Evolutionary conservation across 37 sponge, comb jelly and placozoan species (phyloP).

Genomic region (Chondrosia reniformis): DNA sequence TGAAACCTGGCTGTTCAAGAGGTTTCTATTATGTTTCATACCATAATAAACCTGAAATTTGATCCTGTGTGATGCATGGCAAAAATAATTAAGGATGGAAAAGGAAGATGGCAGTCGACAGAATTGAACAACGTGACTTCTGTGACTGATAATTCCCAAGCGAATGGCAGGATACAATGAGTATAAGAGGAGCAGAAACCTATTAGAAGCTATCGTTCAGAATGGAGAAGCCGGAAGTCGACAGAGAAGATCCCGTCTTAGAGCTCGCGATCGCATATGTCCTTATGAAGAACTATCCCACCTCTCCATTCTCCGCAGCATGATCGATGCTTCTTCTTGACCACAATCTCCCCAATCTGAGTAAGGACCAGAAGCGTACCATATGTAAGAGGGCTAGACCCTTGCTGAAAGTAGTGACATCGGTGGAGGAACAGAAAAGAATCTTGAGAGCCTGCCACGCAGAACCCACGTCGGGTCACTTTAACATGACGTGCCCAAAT

Average conservation of each 20-base stretch:
- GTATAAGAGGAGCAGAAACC: slow-evolving; percentile 19
- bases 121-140: too few species aligned
- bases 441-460: slow-evolving; percentile 32
- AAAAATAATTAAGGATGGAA: too few species aligned
- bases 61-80: too few species aligned
- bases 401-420: slow-evolving; percentile 24
- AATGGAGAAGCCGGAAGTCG: slow-evolving; percentile 19
- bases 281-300: slow-evolving; percentile 13
- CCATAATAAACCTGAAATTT: too few species aligned
- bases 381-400: slow-evolving; percentile 4
- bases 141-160: too few species aligned
- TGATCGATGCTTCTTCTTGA: too few species aligned
- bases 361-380: slow-evolving; percentile 9
- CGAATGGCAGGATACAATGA: slow-evolving; percentile 9
- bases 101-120: too few species aligned
- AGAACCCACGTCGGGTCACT: slow-evolving; percentile 48
- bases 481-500: slow-evolving; percentile 37
- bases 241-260: slow-evolving; percentile 17
- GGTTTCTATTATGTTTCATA: too few species aligned
- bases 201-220: slow-evolving; percentile 19
- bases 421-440: slow-evolving; percentile 33
- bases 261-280: neutral
- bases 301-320: too few species aligned
- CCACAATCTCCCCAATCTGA: slow-evolving; percentile 4
- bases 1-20: too few species aligned